A percentile compares a stretch with the other conserved stretches of the same genome.
These are phyloP conservation scores for Umimayanthus chanpuru DNA, from an alignment of 92 coral and sea anemone genomes.

Conservation along the genomic window DNA sequence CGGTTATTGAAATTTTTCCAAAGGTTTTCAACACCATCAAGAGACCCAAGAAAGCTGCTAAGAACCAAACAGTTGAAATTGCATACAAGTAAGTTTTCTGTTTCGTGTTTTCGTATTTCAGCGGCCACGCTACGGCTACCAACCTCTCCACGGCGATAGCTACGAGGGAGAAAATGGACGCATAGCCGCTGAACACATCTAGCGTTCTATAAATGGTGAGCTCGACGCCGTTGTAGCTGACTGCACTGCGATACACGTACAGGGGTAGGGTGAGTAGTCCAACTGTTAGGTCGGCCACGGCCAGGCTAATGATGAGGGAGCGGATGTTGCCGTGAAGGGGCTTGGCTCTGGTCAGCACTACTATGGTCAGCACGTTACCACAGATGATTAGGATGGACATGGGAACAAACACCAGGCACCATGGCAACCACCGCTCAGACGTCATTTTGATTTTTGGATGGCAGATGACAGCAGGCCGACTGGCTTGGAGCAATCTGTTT, in stretches of 20 bases:
- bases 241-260: slow-evolving; percentile 9
- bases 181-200: slow-evolving; percentile 62
- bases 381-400: slow-evolving; percentile 5
- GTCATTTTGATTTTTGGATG: neutral
- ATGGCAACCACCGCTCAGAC: slow-evolving; percentile 5
- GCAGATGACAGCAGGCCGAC: neutral
- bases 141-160: slow-evolving; percentile 62
- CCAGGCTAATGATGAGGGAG: slow-evolving; percentile 7
- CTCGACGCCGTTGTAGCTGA: neutral
- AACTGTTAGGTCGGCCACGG: slow-evolving; percentile 20
- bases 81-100: slow-evolving; percentile 36
- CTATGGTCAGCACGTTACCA: slow-evolving; percentile 19
- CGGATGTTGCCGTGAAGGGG: slow-evolving; percentile 35
- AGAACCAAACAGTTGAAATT: slow-evolving; percentile 57
- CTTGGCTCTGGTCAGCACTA: slow-evolving; percentile 25
- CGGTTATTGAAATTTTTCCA: slow-evolving; percentile 41
- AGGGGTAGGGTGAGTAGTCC: slow-evolving; percentile 19
- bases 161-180: slow-evolving; percentile 62
- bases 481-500: neutral
- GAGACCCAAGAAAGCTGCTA: slow-evolving; percentile 59
- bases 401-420: slow-evolving; percentile 27
- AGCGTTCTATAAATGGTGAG: slow-evolving; percentile 43
- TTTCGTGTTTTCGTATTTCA: slow-evolving; percentile 44
- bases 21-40: slow-evolving; percentile 61
- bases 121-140: slow-evolving; percentile 52